Percentiles rank a stretch among this genome's conserved stretches.
Evolutionary conservation across 2,797 vertebrate species (phyloP).

Genomic region (Amazona finschi): DNA sequence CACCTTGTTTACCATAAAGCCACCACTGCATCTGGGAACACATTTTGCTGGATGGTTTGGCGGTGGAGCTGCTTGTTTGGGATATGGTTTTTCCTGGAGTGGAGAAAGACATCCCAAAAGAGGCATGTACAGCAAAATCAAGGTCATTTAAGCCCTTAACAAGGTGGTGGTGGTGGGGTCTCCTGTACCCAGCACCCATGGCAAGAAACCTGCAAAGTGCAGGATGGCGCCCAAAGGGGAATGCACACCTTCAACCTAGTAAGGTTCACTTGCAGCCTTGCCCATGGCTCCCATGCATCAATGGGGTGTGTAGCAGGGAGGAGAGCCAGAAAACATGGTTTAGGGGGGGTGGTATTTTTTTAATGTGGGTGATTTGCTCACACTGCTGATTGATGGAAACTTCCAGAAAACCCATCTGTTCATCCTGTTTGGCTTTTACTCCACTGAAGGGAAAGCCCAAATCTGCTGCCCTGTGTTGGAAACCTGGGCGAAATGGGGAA

Average conservation of each 20-base stretch:
- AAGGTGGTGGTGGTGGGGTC: background rate
- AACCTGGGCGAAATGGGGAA: background rate
- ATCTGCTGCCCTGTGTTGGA: background rate
- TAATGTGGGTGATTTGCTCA: background rate
- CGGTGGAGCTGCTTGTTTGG: accelerated
- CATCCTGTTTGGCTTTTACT: background rate
- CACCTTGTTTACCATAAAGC: background rate
- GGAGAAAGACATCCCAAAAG: background rate
- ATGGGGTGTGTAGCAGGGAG: background rate
- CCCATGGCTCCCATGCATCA: accelerated
- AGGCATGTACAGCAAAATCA: background rate
- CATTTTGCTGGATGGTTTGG: background rate
- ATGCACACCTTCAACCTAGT: background rate
- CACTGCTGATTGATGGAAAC: background rate
- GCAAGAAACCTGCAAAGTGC: background rate
- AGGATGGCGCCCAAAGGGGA: background rate
- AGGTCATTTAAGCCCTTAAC: background rate
- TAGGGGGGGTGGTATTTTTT: background rate
- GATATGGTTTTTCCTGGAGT: background rate
- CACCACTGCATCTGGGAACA: background rate
- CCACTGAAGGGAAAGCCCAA: background rate
- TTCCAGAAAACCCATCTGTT: background rate
- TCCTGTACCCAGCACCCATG: background rate
- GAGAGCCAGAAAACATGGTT: background rate
- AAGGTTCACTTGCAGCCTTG: background rate